phyloP scores from a whole-genome alignment of 2,888 invertebrate genomes.

The Eristalis pertinax region DNA sequence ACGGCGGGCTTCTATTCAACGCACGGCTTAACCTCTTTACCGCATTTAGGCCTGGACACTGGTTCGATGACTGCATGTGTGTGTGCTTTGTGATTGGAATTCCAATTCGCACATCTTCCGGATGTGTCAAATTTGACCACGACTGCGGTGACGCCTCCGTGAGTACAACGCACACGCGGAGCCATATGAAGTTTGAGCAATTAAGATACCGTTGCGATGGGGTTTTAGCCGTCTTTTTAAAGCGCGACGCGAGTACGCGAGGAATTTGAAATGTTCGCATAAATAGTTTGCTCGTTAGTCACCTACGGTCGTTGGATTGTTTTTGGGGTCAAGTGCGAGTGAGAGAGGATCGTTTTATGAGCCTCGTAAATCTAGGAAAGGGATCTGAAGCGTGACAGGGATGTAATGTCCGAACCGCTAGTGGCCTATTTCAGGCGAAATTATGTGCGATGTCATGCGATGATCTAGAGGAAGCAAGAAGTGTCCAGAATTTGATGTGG shows the following conservation, averaged over 20 bases:
- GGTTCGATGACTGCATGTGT: constrained; percentile 55
- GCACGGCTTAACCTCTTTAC: constrained; percentile 64
- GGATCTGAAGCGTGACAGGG: background rate
- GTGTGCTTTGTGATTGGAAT: constrained; percentile 47
- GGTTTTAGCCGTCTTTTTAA: background rate
- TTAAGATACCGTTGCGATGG: constrained; percentile 37
- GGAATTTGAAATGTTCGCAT: constrained; percentile 8
- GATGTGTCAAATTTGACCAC: constrained; percentile 37
- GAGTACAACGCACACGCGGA: background rate
- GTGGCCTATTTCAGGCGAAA: background rate
- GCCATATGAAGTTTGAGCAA: constrained; percentile 13
- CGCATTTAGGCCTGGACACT: constrained; percentile 45
- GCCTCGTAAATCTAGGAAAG: background rate
- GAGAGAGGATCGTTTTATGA: background rate
- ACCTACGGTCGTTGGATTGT: background rate
- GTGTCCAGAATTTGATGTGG: background rate
- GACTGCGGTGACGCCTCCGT: background rate
- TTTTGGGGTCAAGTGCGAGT: background rate
- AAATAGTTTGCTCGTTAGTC: background rate
- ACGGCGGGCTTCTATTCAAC: constrained; percentile 35
- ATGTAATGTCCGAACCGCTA: background rate
- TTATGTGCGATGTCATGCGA: background rate
- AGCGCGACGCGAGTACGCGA: background rate
- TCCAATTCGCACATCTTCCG: constrained; percentile 62
- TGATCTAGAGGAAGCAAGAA: background rate